A percentile compares a stretch with the other conserved stretches of the same genome.
Conservation (phyloP, 2,797 vertebrate species). For the Huso huso region DNA sequence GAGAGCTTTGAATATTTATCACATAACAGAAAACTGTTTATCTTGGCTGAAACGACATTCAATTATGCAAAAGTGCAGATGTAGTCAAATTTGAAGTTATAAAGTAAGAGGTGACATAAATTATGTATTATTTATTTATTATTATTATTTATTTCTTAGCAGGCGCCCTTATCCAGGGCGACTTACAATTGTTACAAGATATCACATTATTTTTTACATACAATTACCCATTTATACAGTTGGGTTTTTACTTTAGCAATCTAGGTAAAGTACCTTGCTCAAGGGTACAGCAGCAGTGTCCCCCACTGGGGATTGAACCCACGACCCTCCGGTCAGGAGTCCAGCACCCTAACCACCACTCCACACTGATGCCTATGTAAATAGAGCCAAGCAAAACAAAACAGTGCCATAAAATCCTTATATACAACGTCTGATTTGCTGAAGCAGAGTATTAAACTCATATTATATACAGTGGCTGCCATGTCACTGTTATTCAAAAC, state of each 20-base stretch:
- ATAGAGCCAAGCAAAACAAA: neutral
- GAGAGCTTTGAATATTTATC: conserved; percentile 40
- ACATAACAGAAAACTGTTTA: conserved; percentile 30
- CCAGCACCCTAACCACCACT: no score
- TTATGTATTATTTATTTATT: conserved; percentile 34
- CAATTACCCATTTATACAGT: no score
- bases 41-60: conserved; percentile 53
- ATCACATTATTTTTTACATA: no score
- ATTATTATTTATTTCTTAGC: no score
- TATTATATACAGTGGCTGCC: conserved; percentile 2
- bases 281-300: neutral
- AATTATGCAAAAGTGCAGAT: conserved; percentile 55
- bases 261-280: no score
- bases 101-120: conserved; percentile 53
- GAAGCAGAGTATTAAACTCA: conserved; percentile 1
- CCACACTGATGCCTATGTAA: no score
- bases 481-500: neutral
- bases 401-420: conserved; percentile 12
- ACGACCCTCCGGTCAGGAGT: no score
- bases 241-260: no score
- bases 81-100: conserved; percentile 40
- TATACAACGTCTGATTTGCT: conserved; percentile 14
- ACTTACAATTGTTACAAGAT: no score
- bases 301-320: no score
- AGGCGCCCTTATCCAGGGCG: no score